A percentile compares a stretch with the other conserved stretches of the same genome.
Conservation (phyloP, 2,797 vertebrate species). For the Danio choprae region DNA sequence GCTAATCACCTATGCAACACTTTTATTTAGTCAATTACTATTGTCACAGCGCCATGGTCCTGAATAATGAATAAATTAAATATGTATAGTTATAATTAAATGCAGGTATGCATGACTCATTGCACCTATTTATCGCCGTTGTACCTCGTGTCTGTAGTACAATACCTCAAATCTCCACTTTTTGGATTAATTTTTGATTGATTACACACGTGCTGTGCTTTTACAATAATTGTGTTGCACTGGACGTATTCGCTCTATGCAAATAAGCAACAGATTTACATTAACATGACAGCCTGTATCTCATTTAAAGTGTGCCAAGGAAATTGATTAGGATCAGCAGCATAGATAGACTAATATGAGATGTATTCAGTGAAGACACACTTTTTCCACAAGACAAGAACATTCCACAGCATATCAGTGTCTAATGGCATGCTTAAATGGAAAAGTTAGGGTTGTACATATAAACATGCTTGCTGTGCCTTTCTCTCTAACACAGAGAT, state of each 20-base stretch:
- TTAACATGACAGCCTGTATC: not conserved
- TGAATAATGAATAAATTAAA: constrained; percentile 40
- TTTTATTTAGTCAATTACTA: constrained; percentile 39
- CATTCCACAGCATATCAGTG: not conserved
- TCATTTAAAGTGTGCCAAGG: constrained; percentile 5
- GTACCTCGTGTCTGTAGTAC: constrained; percentile 19
- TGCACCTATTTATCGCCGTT: constrained; percentile 24
- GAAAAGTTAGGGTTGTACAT: no score
- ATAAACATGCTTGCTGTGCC: no score
- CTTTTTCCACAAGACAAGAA: not conserved
- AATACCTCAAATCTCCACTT: constrained; percentile 25
- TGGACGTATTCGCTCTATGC: constrained; percentile 20
- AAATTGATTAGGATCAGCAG: not conserved
- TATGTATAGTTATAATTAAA: constrained; percentile 31
- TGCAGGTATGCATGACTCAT: constrained; percentile 7
- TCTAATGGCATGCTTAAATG: no score
- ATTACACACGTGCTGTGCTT: constrained; percentile 33
- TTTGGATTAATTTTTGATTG: constrained; percentile 48
- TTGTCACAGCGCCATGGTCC: not conserved
- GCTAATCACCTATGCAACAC: constrained; percentile 44
- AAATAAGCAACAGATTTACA: constrained; percentile 25
- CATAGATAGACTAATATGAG: not conserved
- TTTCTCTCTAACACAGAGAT: no score
- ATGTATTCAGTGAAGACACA: not conserved
- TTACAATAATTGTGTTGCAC: constrained; percentile 25